Evolutionary conservation across 2,113 vertebrate genomes (phyloP).

Genomic region (Centrocercus urophasianus): DNA sequence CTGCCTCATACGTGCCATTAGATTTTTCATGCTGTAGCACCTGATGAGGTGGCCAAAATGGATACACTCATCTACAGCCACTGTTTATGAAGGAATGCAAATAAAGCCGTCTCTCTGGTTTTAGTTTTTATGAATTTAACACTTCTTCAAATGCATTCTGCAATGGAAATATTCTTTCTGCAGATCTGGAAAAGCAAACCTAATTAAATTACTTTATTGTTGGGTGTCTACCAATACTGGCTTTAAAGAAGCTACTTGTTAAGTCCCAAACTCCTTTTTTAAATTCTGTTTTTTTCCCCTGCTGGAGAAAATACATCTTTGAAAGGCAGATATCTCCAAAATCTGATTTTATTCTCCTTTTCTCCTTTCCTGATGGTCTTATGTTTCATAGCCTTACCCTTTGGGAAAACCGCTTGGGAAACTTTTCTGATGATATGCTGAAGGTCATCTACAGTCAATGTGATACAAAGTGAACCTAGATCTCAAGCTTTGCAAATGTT

Average conservation of each 20-base stretch:
- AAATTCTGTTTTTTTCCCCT: background rate
- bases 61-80: background rate
- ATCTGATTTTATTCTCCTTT: slow-evolving; percentile 6
- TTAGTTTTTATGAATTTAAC: background rate
- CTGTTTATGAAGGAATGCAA: background rate
- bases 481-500: slow-evolving; percentile 68
- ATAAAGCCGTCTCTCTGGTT: background rate
- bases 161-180: slow-evolving; percentile 18
- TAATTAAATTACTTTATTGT: slow-evolving; percentile 24
- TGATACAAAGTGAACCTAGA: slow-evolving; percentile 51
- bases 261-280: background rate
- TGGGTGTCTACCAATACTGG: background rate
- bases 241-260: slow-evolving; percentile 14
- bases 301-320: background rate
- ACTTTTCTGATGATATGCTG: slow-evolving; percentile 57
- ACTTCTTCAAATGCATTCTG: slow-evolving; percentile 15
- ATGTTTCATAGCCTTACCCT: slow-evolving; percentile 1
- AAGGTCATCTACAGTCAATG: slow-evolving; percentile 62
- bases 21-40: background rate
- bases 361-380: background rate
- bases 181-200: background rate
- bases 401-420: slow-evolving; percentile 60
- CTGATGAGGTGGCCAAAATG: background rate
- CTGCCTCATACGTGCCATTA: background rate
- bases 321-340: background rate